Base-by-base conservation (phyloP, 2,113 vertebrate genomes). In the Scortum barcoo region DNA sequence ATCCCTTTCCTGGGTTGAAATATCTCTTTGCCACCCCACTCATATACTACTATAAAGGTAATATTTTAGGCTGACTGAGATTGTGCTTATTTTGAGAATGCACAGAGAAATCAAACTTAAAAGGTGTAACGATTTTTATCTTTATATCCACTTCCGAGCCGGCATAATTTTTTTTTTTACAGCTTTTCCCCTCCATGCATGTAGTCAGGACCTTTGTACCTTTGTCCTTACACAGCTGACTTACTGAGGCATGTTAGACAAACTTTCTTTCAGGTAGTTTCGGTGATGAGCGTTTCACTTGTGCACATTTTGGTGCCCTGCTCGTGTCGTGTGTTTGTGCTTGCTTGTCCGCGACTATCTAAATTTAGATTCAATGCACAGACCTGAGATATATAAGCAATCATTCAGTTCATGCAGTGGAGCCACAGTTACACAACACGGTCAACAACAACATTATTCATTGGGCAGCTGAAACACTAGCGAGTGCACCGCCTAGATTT, bases 381-480 rank as follows among this genome's bases (percentile, higher is more conserved):
- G 56, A 51, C 14, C 28, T 13, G 71, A 73, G 44, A 20, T 9
- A 19, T 30, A 7, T 7, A 2, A 22, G 36, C 56, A 44, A 38
- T 20, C 9, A 40, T 30, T 44, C 22, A 22, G 30, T 30, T 44
- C 16, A 17, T 33, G 10, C n/a, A 20, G n/a, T 71, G 12, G 33
- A 68, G n/a, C 36, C 19, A 56, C 28, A 79, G 26, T 70, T 56
- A 38, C 7, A 16, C 66, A 44, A 54, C 58, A 83, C 28, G 19
- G 3, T 16, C 0, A 5, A n/a, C n/a, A n/a, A n/a, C n/a, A n/a
- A n/a, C n/a, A 30, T 67, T 28, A 50, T 20, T 70, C 51, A 67
- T 63, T 24, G 36, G 65, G 68, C 14, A 1, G 46, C 16, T 46
- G 48, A 17, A 40, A 14, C 17, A 68, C 20, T 24, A 14, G 51